These are phyloP conservation scores for Panthera leo DNA, from an alignment of 2,113 vertebrate genomes.

Conservation along the genomic window DNA sequence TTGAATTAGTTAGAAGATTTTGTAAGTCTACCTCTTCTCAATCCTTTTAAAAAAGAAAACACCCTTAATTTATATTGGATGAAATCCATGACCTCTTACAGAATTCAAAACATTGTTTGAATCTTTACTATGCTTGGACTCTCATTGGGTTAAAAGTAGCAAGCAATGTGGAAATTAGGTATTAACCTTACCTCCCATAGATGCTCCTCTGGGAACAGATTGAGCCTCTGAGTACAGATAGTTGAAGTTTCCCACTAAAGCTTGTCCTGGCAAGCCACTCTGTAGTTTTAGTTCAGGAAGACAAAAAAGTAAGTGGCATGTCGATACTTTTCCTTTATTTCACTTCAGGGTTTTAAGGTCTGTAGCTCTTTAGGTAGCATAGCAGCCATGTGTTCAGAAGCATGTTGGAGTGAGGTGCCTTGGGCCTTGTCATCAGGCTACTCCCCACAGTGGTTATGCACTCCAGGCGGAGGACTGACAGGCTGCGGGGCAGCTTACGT, in stretches of 20 bases:
- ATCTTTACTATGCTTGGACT: conserved; percentile 33
- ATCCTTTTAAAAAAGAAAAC: conserved; percentile 44
- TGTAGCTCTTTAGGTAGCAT: not conserved
- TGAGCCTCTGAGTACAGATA: not conserved
- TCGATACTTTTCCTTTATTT: conserved; percentile 26
- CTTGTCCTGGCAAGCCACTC: not conserved
- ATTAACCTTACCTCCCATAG: not conserved
- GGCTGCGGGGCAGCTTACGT: not conserved
- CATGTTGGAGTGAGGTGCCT: not conserved
- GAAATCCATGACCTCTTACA: conserved; percentile 72
- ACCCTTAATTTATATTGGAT: conserved; percentile 73
- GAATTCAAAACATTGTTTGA: conserved; percentile 69
- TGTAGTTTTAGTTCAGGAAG: conserved; percentile 28
- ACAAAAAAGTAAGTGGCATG: conserved; percentile 45
- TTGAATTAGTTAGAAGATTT: conserved; percentile 59
- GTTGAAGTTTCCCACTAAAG: not conserved
- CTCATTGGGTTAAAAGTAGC: not conserved
- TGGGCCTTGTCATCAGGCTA: not conserved
- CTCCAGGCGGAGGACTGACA: not conserved
- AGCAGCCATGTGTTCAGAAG: not conserved
- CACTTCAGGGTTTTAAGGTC: not conserved
- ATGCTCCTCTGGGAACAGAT: not conserved
- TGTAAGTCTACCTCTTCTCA: conserved; percentile 52
- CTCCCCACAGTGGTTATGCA: not conserved
- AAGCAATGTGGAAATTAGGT: not conserved